Conservation (phyloP, 2,797 vertebrate genomes). For the Chanos chanos region DNA sequence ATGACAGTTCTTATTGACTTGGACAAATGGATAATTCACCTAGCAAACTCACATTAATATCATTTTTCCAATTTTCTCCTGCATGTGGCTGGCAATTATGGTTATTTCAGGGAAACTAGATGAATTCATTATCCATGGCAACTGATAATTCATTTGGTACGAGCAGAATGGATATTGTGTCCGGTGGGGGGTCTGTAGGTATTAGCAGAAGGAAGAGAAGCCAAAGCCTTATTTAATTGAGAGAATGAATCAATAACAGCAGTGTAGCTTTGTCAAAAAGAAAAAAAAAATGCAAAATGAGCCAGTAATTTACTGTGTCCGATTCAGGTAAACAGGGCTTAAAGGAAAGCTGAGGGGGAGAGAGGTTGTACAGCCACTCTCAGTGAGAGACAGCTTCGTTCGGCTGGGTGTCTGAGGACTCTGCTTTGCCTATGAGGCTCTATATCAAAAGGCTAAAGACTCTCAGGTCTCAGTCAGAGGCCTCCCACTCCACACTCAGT, state of each 20-base stretch:
- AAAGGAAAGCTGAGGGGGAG: constrained; percentile 45
- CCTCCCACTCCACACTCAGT: not conserved
- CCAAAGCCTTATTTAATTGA: constrained; percentile 82
- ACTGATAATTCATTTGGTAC: constrained; percentile 74
- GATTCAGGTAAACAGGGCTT: constrained; percentile 43
- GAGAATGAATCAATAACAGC: constrained; percentile 79
- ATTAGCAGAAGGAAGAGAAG: constrained; percentile 72
- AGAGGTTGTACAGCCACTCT: too few species aligned
- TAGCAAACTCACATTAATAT: constrained; percentile 88
- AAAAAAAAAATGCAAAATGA: constrained; percentile 69
- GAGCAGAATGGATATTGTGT: constrained; percentile 77
- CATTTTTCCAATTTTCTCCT: constrained; percentile 75
- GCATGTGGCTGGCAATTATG: constrained; percentile 80
- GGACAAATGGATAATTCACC: constrained; percentile 80
- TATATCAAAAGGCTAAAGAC: not conserved
- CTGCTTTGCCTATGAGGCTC: too few species aligned
- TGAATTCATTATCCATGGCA: constrained; percentile 81
- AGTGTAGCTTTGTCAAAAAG: constrained; percentile 70
- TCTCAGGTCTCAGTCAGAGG: not conserved
- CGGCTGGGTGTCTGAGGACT: not conserved
- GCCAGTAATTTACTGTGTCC: constrained; percentile 73
- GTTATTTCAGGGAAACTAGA: constrained; percentile 77
- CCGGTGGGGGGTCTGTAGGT: constrained; percentile 79
- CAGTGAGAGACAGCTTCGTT: too few species aligned
- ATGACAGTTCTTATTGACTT: constrained; percentile 84